A percentile compares a stretch with the other conserved stretches of the same genome.
Conservation (phyloP, 2,113 vertebrate species). For the Dicaeum eximium region DNA sequence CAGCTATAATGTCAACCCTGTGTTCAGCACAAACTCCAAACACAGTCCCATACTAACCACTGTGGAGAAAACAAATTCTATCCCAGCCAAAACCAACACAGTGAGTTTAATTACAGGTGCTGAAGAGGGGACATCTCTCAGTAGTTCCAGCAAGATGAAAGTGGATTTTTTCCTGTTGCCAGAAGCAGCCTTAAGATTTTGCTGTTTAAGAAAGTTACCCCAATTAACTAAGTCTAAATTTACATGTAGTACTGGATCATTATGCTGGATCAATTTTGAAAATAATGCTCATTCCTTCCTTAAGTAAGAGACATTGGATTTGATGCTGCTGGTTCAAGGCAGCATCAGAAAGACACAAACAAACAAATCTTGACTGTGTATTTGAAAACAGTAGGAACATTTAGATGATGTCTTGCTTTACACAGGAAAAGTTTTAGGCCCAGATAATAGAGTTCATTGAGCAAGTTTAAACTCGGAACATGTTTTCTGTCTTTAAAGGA, state of each 20-base stretch:
- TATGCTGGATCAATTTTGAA: neutral
- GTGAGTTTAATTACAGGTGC: neutral
- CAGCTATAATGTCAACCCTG: neutral
- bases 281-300: neutral
- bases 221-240: neutral
- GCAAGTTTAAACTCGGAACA: neutral
- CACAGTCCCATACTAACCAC: neutral
- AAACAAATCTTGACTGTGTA: neutral
- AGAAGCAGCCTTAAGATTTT: neutral
- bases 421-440: neutral
- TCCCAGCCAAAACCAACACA: neutral
- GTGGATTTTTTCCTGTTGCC: neutral
- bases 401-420: neutral
- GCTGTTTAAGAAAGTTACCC: neutral
- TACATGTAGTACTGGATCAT: fast-evolving
- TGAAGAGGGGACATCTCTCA: neutral
- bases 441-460: neutral
- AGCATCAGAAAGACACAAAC: neutral
- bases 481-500: neutral
- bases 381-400: neutral
- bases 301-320: neutral
- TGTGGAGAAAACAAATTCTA: neutral
- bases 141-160: neutral
- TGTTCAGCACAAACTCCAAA: neutral
- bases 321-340: neutral